Conservation (phyloP, 2,797 vertebrate genomes). For the Anabacerthia variegaticeps region DNA sequence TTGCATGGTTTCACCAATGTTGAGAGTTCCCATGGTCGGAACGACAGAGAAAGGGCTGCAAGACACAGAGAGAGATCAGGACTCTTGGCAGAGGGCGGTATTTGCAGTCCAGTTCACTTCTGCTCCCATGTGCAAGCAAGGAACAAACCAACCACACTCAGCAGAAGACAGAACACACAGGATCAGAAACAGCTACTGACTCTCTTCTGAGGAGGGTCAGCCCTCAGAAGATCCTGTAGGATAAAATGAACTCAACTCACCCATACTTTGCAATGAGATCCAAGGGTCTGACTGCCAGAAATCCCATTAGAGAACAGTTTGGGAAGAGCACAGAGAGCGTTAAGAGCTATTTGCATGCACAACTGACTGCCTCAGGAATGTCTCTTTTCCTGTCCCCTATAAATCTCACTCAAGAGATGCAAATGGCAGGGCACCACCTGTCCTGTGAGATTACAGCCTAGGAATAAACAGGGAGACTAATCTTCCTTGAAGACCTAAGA, state of each 20-base stretch:
- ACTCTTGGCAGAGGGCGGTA: fast-evolving
- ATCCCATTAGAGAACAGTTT: not conserved
- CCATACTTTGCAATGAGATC: not conserved
- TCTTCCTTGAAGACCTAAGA: not conserved
- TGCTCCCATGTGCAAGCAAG: not conserved
- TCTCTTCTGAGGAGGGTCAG: not conserved
- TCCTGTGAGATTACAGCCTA: not conserved
- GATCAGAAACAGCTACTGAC: not conserved
- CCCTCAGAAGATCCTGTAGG: not conserved
- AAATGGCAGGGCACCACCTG: not conserved
- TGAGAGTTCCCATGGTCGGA: slow-evolving; percentile 78
- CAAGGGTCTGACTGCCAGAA: fast-evolving
- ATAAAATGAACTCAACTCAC: not conserved
- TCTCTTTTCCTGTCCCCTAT: not conserved
- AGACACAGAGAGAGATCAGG: not conserved
- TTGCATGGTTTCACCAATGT: slow-evolving; percentile 78
- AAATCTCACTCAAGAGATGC: not conserved
- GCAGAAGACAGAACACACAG: not conserved
- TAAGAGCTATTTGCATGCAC: not conserved
- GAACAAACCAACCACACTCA: not conserved
- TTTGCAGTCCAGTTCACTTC: not conserved
- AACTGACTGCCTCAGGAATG: not conserved
- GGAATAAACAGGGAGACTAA: not conserved
- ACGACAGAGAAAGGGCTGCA: slow-evolving; percentile 87
- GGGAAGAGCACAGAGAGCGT: not conserved